Evolutionary conservation across 2,797 vertebrate species (phyloP).

Genomic region (Cuculus canorus): DNA sequence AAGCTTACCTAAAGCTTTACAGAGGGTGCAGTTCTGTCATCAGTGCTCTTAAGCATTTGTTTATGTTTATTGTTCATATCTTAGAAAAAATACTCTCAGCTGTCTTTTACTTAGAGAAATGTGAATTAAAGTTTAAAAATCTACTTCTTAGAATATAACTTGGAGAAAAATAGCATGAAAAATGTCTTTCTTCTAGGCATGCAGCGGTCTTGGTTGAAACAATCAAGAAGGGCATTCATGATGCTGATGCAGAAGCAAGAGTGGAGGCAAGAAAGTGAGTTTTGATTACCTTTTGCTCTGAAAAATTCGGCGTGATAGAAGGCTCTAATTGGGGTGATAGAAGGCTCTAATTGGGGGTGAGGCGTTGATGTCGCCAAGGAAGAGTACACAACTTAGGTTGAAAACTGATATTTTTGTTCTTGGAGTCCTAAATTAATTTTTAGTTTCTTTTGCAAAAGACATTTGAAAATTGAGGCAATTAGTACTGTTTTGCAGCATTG

Average conservation of each 20-base stretch:
- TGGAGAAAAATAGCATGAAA: not conserved
- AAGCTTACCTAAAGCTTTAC: not conserved
- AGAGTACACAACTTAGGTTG: not conserved
- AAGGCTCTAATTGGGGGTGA: not conserved
- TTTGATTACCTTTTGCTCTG: not conserved
- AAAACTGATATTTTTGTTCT: not conserved
- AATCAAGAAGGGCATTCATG: slow-evolving; percentile 96
- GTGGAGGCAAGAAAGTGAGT: slow-evolving; percentile 97
- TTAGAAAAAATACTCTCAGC: not conserved
- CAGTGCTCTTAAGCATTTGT: not conserved
- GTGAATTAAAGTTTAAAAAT: not conserved
- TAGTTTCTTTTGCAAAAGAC: not conserved
- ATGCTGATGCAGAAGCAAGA: slow-evolving; percentile 96
- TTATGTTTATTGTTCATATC: not conserved
- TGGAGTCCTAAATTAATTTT: not conserved
- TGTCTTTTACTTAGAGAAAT: not conserved
- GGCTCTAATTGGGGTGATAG: too few species aligned
- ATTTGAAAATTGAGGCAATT: not conserved
- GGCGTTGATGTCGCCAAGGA: fast-evolving
- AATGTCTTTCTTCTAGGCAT: slow-evolving; percentile 82
- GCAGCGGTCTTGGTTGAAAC: slow-evolving; percentile 94
- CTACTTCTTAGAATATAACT: not conserved
- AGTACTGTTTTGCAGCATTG: not conserved
- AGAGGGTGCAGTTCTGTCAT: not conserved
- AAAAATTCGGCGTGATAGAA: not conserved